Conservation (phyloP, 2,113 vertebrate genomes). For the Montifringilla adamsi region DNA sequence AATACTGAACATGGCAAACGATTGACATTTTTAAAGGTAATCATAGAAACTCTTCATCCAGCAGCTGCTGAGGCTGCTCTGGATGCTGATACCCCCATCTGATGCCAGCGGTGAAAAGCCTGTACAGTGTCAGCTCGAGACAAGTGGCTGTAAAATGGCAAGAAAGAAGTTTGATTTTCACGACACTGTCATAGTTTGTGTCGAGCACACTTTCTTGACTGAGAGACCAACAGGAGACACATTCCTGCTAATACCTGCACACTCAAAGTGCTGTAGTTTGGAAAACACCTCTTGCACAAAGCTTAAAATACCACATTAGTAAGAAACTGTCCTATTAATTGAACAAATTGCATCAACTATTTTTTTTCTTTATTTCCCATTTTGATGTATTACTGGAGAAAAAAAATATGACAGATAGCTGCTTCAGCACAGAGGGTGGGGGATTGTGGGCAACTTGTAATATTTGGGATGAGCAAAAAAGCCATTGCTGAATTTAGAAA, state of each 20-base stretch:
- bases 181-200: background rate
- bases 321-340: background rate
- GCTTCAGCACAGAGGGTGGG: background rate
- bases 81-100: slow-evolving; percentile 20
- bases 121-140: slow-evolving; percentile 3
- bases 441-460: background rate
- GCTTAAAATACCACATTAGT: background rate
- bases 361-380: background rate
- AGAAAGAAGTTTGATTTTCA: background rate
- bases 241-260: background rate
- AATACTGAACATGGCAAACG: background rate
- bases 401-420: background rate
- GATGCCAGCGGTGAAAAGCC: background rate
- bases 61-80: slow-evolving; percentile 43
- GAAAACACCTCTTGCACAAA: background rate
- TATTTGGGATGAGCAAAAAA: background rate
- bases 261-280: background rate
- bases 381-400: background rate
- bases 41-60: slow-evolving; percentile 43
- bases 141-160: slow-evolving; percentile 21
- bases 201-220: background rate
- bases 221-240: background rate
- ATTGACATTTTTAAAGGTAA: slow-evolving; percentile 50
- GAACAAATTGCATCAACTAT: background rate
- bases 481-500: background rate